Base-by-base conservation (phyloP, 2,113 vertebrate species). In the Quiscalus mexicanus region DNA sequence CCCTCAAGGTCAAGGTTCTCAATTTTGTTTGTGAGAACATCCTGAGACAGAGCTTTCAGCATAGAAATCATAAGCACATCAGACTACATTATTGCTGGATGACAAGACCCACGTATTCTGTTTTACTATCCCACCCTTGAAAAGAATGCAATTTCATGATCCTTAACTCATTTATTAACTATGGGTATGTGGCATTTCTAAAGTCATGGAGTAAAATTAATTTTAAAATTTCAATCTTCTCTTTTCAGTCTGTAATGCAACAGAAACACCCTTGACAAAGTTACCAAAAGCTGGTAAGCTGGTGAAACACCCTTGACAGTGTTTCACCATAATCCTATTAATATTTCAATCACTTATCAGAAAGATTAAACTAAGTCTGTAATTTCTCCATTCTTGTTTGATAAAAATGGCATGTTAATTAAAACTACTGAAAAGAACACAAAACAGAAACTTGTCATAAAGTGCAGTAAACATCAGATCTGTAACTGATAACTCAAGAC, bases 81-180 rank as follows among this genome's bases (percentile, higher is more conserved):
- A 37, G 27, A 74, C 50, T 10, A n/a, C 0, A 0, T 27, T 67
- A 68, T 0, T 1, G 20, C 33, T 39, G 39, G 53, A 53, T 33
- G n/a, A 50, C 6, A 86, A 42, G 39, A 91, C 44, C 9, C 76
- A 59, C 16, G 12, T 24, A 76, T 5, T 74, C 35, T 79, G 11
- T 49, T 94, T 83, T 74, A 70, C 41, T 56, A 47, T 15, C 11
- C 7, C 4, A 25, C 33, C 55, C 90, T 92, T 39, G 52, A 63
- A 92, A 95, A 47, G 20, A 63, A 60, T 37, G 39, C 12, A 47
- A 4, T 18, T 62, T 65, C 37, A 42, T 45, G 13, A 83, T 92
- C 28, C 28, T 95, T 75, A 84, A 67, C 18, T 50, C 33, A 59
- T n/a, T 81, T 65, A 31, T 47, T 77, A 2, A 3, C 25, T 15